Evolutionary conservation across 2,113 vertebrate genomes (phyloP).

Genomic region (Bufo bufo): DNA sequence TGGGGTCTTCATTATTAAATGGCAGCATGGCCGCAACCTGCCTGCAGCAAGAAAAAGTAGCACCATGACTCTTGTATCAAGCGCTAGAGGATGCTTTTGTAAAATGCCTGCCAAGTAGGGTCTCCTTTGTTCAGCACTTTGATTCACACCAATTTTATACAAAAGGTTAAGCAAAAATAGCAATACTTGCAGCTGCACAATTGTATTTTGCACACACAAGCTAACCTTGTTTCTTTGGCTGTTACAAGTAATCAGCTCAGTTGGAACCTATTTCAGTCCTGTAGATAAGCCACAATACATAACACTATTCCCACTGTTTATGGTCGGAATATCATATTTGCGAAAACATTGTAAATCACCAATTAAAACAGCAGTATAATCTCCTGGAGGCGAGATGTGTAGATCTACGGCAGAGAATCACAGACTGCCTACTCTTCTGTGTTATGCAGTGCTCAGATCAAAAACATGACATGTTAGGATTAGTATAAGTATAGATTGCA

Average conservation of each 20-base stretch:
- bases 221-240: background rate
- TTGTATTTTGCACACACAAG: background rate
- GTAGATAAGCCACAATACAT: background rate
- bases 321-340: background rate
- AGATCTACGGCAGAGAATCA: background rate
- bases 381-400: background rate
- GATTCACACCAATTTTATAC: background rate
- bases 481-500: constrained; percentile 19
- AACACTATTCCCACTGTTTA: background rate
- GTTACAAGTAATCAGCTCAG: constrained; percentile 28
- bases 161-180: constrained; percentile 5
- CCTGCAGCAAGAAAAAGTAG: background rate
- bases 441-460: background rate
- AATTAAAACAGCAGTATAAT: background rate
- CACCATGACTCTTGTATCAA: background rate
- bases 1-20: too few species aligned
- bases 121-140: background rate
- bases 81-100: background rate
- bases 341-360: background rate
- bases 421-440: background rate
- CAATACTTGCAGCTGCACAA: background rate
- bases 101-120: background rate
- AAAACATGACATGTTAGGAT: background rate
- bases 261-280: background rate
- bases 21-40: background rate